These are phyloP conservation scores for Saturnia japonica DNA, from an alignment of 2,888 invertebrate species.

Conservation along the genomic window DNA sequence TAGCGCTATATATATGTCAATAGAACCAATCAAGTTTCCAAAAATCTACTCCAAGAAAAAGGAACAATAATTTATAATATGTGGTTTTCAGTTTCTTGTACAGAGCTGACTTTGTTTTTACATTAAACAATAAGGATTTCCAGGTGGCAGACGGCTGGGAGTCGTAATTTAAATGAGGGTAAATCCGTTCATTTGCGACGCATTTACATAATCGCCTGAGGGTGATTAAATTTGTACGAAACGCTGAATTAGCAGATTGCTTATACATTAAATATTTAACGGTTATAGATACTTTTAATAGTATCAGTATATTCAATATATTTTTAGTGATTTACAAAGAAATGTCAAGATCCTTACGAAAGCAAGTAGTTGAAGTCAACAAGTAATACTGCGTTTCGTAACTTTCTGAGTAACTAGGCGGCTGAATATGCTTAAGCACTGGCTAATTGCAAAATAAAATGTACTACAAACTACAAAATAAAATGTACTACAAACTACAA, in stretches of 20 bases:
- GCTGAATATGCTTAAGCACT: no score
- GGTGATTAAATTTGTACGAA: slow-evolving; percentile 67
- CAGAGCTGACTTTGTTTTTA: slow-evolving; percentile 13
- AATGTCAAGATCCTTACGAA: not conserved
- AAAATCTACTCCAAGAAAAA: not conserved
- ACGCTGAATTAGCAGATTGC: slow-evolving; percentile 34
- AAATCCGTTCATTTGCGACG: slow-evolving; percentile 60
- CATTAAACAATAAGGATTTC: slow-evolving; percentile 26
- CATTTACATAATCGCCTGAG: slow-evolving; percentile 70
- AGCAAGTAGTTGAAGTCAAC: not conserved
- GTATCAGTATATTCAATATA: not conserved
- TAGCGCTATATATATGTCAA: no score
- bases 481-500: no score
- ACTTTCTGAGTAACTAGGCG: not conserved
- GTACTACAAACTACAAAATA: no score
- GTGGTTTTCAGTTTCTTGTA: not conserved
- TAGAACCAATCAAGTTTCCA: no score
- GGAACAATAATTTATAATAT: not conserved
- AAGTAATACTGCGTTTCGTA: not conserved
- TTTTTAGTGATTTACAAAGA: not conserved
- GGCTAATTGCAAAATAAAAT: no score
- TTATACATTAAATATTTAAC: slow-evolving; percentile 41
- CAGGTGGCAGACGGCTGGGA: slow-evolving; percentile 49
- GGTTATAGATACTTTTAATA: slow-evolving; percentile 25
- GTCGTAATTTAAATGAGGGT: slow-evolving; percentile 62